Evolutionary conservation across 2,888 invertebrate genomes (phyloP).

Genomic region (Incurvaria masculella): DNA sequence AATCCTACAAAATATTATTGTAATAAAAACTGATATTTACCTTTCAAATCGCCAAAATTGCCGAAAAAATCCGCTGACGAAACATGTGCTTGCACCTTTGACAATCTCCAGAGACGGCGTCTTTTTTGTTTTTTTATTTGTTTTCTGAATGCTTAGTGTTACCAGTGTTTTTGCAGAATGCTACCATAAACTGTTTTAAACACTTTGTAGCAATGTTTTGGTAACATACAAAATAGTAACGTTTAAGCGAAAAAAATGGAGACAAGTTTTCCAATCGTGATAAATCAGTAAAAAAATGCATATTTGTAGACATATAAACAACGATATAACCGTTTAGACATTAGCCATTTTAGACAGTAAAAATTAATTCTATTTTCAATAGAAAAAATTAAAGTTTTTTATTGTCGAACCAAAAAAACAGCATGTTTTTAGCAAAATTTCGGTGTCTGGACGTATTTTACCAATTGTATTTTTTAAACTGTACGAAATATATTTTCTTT

Average conservation of each 20-base stretch:
- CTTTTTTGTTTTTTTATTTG: neutral
- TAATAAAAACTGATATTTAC: neutral
- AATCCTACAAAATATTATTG: neutral
- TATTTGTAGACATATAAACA: neutral
- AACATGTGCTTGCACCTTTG: neutral
- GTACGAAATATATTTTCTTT: neutral
- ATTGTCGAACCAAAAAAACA: neutral
- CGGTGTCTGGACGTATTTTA: neutral
- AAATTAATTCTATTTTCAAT: neutral
- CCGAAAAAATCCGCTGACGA: neutral
- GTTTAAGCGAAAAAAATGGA: neutral
- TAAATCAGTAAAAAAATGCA: neutral
- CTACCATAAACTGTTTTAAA: neutral
- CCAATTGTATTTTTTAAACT: neutral
- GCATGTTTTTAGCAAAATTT: neutral
- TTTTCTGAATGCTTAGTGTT: neutral
- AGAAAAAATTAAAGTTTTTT: neutral
- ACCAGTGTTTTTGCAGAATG: neutral
- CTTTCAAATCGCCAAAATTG: neutral
- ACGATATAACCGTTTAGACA: neutral
- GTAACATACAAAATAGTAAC: conserved; percentile 1
- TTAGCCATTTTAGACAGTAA: neutral
- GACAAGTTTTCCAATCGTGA: neutral
- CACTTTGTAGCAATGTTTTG: neutral
- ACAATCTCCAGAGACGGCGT: neutral